These are phyloP conservation scores for Frieseomelitta varia DNA, from an alignment of 1,140 invertebrate genomes.

Conservation along the genomic window DNA sequence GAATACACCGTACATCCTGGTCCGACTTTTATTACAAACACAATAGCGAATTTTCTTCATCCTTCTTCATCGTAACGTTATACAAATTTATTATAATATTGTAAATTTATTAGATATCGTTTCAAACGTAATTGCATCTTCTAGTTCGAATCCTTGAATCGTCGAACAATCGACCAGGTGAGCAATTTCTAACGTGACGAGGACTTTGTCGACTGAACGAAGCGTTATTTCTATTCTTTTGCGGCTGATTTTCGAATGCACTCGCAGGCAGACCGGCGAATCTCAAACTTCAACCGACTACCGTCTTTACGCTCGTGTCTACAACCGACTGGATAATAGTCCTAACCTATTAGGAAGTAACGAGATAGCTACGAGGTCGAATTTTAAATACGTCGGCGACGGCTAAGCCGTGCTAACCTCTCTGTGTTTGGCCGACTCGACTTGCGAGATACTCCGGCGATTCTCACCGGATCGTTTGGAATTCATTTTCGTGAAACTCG, in stretches of 20 bases:
- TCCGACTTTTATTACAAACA: too few relatives aligned
- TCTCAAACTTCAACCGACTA: background rate
- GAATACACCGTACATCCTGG: too few relatives aligned
- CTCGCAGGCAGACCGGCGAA: background rate
- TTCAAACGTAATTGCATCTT: too few relatives aligned
- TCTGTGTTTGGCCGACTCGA: background rate
- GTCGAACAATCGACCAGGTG: too few relatives aligned
- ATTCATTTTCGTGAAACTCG: background rate
- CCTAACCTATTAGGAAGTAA: background rate
- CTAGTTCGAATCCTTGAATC: too few relatives aligned
- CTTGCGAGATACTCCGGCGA: background rate
- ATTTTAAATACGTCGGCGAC: background rate
- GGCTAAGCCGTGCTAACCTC: background rate
- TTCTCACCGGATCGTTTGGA: background rate
- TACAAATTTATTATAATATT: too few relatives aligned
- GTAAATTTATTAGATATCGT: too few relatives aligned
- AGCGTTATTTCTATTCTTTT: constrained; percentile 2
- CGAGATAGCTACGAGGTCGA: background rate
- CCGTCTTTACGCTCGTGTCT: background rate
- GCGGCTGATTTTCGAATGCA: background rate
- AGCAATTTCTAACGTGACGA: too few relatives aligned
- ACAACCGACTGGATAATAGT: constrained; percentile 9
- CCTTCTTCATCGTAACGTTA: too few relatives aligned
- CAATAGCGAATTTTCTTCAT: too few relatives aligned
- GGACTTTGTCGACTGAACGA: background rate